Evolutionary conservation across 2,797 vertebrate genomes (phyloP).

Genomic region (Gila robusta): DNA sequence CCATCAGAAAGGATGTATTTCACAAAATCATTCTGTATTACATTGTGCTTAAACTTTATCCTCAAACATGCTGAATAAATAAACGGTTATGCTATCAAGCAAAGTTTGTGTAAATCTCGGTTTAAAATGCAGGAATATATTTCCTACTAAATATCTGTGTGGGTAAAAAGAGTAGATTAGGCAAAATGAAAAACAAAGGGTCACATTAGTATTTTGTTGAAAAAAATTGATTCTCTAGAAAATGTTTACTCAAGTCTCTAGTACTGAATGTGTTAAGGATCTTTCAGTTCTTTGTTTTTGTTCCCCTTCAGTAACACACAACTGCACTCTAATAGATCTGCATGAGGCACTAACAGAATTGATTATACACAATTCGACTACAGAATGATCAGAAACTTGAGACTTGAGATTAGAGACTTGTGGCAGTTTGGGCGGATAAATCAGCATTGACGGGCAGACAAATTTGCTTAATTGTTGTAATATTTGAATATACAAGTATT

Average conservation of each 20-base stretch:
- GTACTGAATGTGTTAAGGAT: too few species aligned
- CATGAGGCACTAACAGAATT: neutral
- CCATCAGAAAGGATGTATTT: neutral
- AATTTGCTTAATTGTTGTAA: too few species aligned
- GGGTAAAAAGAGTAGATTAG: neutral
- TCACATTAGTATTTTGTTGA: neutral
- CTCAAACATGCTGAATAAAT: neutral
- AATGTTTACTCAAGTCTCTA: neutral
- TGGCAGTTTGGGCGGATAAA: neutral
- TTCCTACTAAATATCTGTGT: neutral
- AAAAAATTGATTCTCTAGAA: neutral
- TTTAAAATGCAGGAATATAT: neutral
- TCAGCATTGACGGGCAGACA: neutral
- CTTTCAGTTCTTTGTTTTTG: neutral
- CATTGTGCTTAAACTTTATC: neutral
- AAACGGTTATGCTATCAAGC: neutral
- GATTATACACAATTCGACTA: neutral
- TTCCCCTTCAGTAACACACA: neutral
- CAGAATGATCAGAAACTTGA: neutral
- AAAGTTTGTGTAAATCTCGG: neutral
- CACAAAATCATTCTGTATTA: neutral
- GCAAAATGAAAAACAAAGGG: neutral
- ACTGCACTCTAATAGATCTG: neutral
- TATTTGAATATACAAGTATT: too few species aligned
- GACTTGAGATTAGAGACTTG: neutral